Evolutionary conservation across 2,797 vertebrate genomes (phyloP).

Genomic region (Manis crassicaudata): DNA sequence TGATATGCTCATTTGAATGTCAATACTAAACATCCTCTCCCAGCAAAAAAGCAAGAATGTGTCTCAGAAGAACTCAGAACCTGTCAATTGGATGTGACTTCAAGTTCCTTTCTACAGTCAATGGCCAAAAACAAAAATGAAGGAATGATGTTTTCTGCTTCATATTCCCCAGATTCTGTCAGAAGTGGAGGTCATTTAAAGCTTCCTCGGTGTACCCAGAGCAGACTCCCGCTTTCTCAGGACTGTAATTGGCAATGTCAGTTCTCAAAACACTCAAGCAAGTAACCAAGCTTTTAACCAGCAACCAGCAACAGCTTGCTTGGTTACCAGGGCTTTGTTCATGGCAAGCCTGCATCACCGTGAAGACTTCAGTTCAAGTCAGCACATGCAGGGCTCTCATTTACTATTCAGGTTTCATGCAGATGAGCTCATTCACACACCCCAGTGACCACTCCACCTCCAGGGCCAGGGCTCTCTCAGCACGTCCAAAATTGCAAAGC

Average conservation of each 20-base stretch:
- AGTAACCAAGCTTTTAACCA: neutral
- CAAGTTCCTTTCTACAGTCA: slow-evolving; percentile 44
- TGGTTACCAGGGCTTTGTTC: neutral
- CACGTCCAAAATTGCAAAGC: slow-evolving; percentile 53
- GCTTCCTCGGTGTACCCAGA: neutral
- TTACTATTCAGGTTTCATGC: slow-evolving; percentile 27
- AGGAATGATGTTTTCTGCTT: neutral
- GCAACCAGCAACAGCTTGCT: neutral
- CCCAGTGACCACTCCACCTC: neutral
- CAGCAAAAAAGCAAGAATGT: slow-evolving; percentile 28
- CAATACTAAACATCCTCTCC: slow-evolving; percentile 52
- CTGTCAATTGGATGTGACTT: neutral
- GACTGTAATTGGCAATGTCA: neutral
- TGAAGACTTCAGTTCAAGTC: neutral
- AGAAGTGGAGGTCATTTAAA: slow-evolving; percentile 49
- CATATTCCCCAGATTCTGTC: neutral
- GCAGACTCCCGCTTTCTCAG: neutral
- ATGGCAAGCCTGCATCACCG: neutral
- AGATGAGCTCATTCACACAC: slow-evolving; percentile 8
- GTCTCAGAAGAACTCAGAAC: slow-evolving; percentile 38
- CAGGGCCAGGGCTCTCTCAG: neutral
- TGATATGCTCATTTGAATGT: slow-evolving; percentile 72
- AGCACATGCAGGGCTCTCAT: neutral
- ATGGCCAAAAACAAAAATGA: neutral
- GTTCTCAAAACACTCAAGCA: neutral